These are phyloP conservation scores for Nycticryphes semicollaris DNA, from an alignment of 2,113 vertebrate genomes.

Conservation along the genomic window DNA sequence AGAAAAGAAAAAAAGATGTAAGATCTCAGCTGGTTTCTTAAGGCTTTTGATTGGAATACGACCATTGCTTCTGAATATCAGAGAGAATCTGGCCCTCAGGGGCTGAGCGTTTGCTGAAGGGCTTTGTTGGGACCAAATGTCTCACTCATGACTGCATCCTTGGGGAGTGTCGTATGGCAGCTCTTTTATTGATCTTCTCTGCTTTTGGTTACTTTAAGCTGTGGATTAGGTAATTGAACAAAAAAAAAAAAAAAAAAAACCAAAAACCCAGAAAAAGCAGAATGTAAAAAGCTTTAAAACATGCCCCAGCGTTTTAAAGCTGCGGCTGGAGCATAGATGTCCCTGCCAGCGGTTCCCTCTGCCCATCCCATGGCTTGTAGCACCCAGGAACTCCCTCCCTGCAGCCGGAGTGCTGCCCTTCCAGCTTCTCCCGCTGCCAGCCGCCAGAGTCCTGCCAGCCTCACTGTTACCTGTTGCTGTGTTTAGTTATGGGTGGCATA, in stretches of 20 bases:
- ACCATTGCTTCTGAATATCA: accelerated
- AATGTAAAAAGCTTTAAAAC: not conserved
- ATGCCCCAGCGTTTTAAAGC: too few relatives aligned
- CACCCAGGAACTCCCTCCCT: not conserved
- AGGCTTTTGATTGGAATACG: not conserved
- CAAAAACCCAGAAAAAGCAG: not conserved
- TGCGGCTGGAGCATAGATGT: not conserved
- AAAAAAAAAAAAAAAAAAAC: not conserved
- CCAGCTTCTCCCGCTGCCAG: not conserved
- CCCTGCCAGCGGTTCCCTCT: not conserved
- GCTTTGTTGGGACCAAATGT: not conserved
- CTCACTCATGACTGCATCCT: not conserved
- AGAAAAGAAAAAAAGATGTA: not conserved
- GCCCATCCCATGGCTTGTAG: not conserved
- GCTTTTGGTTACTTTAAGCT: not conserved
- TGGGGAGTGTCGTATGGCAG: accelerated
- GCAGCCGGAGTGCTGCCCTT: not conserved
- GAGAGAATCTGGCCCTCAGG: not conserved
- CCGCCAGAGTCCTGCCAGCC: not conserved
- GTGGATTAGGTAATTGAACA: not conserved
- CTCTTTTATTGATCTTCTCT: not conserved
- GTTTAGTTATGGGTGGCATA: too few relatives aligned
- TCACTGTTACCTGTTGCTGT: accelerated
- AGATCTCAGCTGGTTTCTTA: too few relatives aligned
- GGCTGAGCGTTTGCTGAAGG: not conserved